Base-by-base conservation (phyloP, 2,113 vertebrate genomes). In the Eurypyga helias region DNA sequence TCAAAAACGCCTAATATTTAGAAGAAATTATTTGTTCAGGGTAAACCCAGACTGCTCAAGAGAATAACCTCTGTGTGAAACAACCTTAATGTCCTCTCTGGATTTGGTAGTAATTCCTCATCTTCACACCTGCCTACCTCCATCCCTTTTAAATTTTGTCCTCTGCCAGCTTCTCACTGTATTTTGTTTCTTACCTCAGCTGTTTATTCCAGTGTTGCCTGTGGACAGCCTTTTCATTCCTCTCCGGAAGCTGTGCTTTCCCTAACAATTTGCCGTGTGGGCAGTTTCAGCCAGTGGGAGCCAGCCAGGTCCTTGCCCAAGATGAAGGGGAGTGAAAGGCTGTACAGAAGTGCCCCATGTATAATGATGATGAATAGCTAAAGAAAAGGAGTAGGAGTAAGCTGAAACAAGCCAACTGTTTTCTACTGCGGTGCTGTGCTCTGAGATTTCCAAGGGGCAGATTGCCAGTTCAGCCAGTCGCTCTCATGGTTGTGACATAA, bases 121-220 rank as follows among this genome's bases (percentile, higher is more conserved):
- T n/a, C 11, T 45, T 62, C 52, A 28, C 26, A 16, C 24, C 10
- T 49, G 23, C 18, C 19, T 2, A 34, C 58, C 26, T 11, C 4
- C 1, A 3, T 0, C 15, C 3, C 11, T 34, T 52, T 48, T 69
- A 7, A 57, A 28, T 71, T 49, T 65, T 24, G 24, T 65, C 36
- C 10, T 70, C 28, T 64, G 81, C 17, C 8, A 55, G 15, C 41
- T 51, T 80, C 57, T 93, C 29, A 6, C 20, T 46, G 0, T 17
- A 5, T 43, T 60, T 54, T 62, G 12, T 26, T 48, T 73, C 51
- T 48, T 55, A 58, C 15, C 25, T 51, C 29, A 7, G 64, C 34
- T 43, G 10, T 19, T 24, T 11, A 6, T 26, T 26, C 6, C 18
- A 7, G 38, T 1, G 25, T 25, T 1, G 1, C 0, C 1, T 31